phyloP scores from a whole-genome alignment of 2,113 vertebrate species.

The Rhizomys pruinosus region DNA sequence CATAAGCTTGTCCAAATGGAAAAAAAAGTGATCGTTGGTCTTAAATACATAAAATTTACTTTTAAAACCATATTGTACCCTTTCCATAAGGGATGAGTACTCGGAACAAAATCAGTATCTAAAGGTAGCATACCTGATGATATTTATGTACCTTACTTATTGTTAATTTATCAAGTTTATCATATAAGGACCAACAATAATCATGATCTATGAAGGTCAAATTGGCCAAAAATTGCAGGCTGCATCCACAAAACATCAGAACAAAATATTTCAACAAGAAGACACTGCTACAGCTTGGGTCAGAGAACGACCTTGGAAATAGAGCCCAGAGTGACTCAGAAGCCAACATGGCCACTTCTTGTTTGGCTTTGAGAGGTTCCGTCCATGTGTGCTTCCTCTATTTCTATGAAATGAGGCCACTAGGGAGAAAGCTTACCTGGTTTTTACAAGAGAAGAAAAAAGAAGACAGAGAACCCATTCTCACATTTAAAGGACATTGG shows the following conservation, averaged over 20 bases:
- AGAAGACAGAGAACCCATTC: background rate
- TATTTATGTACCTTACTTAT: background rate
- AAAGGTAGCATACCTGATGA: background rate
- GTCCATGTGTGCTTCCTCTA: background rate
- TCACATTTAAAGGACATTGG: constrained; percentile 8
- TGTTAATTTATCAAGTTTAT: constrained; percentile 8
- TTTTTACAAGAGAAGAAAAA: background rate
- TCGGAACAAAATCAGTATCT: background rate
- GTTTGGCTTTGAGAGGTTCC: background rate
- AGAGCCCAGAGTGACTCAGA: background rate
- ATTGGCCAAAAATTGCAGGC: background rate
- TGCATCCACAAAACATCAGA: background rate
- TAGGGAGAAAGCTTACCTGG: background rate
- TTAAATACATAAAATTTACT: background rate
- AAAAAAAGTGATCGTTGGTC: background rate
- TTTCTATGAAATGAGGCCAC: background rate
- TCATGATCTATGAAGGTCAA: background rate
- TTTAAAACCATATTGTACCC: background rate
- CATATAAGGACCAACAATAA: background rate
- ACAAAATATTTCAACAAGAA: background rate
- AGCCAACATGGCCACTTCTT: background rate
- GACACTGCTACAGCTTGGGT: background rate
- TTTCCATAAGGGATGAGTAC: background rate
- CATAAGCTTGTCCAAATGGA: background rate
- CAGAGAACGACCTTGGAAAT: background rate